Percentiles rank a stretch among this genome's conserved stretches.
phyloP scores from a whole-genome alignment of 2,797 vertebrate species.

The Falco novaeseelandiae region DNA sequence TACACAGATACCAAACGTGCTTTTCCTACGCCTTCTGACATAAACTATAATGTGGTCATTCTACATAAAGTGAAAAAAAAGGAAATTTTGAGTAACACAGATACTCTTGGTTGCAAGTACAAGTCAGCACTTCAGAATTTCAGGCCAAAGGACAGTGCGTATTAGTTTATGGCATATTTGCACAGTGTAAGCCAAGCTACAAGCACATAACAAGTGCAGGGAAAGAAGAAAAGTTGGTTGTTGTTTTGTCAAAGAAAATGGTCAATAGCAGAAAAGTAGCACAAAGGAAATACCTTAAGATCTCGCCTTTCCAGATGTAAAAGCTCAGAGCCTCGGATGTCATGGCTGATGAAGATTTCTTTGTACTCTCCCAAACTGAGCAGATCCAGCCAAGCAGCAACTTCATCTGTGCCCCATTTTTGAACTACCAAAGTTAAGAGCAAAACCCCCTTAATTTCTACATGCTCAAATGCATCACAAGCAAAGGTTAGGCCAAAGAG shows the following conservation, averaged over 20 bases:
- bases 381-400: constrained; percentile 99
- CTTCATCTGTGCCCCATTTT: constrained; percentile 99
- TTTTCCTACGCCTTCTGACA: constrained; percentile 21
- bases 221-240: constrained; percentile 65
- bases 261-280: constrained; percentile 79
- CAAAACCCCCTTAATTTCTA: constrained; percentile 91
- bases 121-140: constrained; percentile 57
- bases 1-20: not conserved
- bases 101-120: constrained; percentile 26
- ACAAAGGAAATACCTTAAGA: constrained; percentile 94
- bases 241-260: constrained; percentile 67
- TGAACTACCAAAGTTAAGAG: constrained; percentile 98
- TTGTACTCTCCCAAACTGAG: constrained; percentile 99
- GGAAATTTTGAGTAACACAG: not conserved
- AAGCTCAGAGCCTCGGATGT: constrained; percentile 98
- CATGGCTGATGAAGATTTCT: constrained; percentile 97
- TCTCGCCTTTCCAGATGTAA: constrained; percentile 99
- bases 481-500: constrained; percentile 85
- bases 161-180: constrained; percentile 68
- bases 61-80: not conserved
- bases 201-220: constrained; percentile 79
- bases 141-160: constrained; percentile 50
- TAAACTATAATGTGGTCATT: not conserved
- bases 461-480: constrained; percentile 86
- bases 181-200: constrained; percentile 89